phyloP scores from a whole-genome alignment of 2,113 vertebrate genomes.

The Platichthys stellatus region DNA sequence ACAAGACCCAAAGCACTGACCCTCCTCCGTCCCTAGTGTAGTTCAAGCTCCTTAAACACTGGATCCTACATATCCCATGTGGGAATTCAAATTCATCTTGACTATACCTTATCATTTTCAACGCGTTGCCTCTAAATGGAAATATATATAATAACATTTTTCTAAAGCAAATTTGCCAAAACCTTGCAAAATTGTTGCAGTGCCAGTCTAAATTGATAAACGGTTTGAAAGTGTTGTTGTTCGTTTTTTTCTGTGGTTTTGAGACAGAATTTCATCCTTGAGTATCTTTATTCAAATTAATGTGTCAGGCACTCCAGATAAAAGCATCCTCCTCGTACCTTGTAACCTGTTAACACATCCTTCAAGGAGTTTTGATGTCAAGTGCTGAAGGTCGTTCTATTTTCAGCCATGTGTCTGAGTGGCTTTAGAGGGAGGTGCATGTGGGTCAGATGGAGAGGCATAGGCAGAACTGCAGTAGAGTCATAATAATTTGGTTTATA shows the following conservation, averaged over 20 bases:
- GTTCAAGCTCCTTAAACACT: too few species aligned
- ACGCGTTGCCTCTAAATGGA: too few species aligned
- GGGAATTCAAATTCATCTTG: too few species aligned
- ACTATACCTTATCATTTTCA: too few species aligned
- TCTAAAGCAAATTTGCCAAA: too few species aligned
- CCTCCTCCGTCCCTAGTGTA: too few species aligned
- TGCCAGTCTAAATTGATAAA: too few species aligned
- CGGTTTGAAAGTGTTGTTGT: not conserved
- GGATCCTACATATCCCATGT: too few species aligned
- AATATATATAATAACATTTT: too few species aligned
- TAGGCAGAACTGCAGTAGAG: not conserved
- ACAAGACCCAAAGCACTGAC: not conserved
- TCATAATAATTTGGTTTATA: constrained; percentile 6
- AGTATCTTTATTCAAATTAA: not conserved
- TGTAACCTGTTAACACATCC: not conserved
- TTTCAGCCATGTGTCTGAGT: not conserved
- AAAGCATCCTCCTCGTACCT: not conserved
- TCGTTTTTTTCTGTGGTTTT: not conserved
- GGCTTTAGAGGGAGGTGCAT: not conserved
- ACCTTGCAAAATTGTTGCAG: too few species aligned
- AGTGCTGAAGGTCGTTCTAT: not conserved
- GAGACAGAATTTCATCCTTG: not conserved
- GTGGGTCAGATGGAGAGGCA: not conserved
- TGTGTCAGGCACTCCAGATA: not conserved
- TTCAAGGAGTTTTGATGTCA: not conserved